Percentiles rank a stretch among this genome's conserved stretches.
These are phyloP conservation scores for Coregonus clupeaformis DNA, from an alignment of 2,113 vertebrate genomes.

Conservation along the genomic window DNA sequence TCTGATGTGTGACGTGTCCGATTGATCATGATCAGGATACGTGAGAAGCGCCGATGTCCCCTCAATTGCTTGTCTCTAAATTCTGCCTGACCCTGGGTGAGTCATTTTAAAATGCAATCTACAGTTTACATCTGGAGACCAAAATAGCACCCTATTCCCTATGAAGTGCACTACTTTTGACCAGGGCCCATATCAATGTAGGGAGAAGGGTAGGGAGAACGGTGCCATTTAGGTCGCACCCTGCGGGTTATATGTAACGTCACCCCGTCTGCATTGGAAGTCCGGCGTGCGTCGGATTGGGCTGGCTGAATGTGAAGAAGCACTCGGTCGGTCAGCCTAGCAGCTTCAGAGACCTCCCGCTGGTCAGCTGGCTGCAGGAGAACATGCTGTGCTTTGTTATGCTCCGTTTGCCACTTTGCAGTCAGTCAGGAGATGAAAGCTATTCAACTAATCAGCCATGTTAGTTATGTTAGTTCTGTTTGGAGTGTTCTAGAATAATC, in stretches of 20 bases:
- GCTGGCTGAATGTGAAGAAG: too few species aligned
- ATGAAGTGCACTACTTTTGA: too few species aligned
- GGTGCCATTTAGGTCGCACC: too few species aligned
- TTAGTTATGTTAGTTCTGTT: too few species aligned
- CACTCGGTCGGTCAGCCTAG: background rate
- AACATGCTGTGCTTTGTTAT: background rate
- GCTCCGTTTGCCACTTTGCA: background rate
- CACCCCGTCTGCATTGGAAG: too few species aligned
- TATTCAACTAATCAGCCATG: background rate
- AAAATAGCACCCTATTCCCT: too few species aligned
- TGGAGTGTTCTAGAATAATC: too few species aligned
- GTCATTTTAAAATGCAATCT: too few species aligned
- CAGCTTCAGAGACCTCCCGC: constrained; percentile 25
- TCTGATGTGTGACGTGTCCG: background rate
- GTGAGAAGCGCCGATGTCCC: background rate
- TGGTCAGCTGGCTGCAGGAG: background rate
- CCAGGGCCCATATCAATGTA: too few species aligned
- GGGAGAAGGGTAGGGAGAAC: background rate
- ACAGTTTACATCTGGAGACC: too few species aligned
- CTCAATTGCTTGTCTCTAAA: background rate
- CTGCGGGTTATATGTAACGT: too few species aligned
- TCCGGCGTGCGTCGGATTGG: too few species aligned
- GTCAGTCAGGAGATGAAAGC: constrained; percentile 31
- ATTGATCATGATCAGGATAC: background rate
- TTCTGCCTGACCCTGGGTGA: background rate